phyloP scores from a whole-genome alignment of 2,888 invertebrate genomes.

The Sphaerophoria rueppellii region DNA sequence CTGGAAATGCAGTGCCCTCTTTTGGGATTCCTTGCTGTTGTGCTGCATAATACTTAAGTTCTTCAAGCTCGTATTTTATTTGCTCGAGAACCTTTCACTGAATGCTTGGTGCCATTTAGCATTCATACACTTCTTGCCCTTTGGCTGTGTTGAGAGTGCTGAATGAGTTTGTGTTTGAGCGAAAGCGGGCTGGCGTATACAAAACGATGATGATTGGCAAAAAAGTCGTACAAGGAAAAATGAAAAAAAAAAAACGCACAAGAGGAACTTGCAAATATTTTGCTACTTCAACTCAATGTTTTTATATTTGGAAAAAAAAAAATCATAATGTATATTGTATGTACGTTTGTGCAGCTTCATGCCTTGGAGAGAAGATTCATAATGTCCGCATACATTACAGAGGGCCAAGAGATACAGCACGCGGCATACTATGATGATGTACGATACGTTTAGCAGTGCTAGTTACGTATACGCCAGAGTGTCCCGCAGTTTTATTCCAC shows the following conservation, averaged over 20 bases:
- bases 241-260: conserved; percentile 46
- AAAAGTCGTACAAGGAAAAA: conserved; percentile 35
- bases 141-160: conserved; percentile 40
- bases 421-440: conserved; percentile 1
- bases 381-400: conserved; percentile 62
- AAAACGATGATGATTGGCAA: conserved; percentile 67
- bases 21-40: not conserved
- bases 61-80: conserved; percentile 66
- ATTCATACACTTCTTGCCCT: conserved; percentile 67
- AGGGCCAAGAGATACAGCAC: conserved; percentile 1
- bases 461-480: conserved; percentile 36
- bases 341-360: conserved; percentile 1
- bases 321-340: conserved; percentile 50
- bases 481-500: conserved; percentile 21
- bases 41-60: conserved; percentile 57
- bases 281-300: conserved; percentile 72
- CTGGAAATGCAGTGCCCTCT: conserved; percentile 13
- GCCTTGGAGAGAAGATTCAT: conserved; percentile 49
- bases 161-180: conserved; percentile 29
- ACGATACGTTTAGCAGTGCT: not conserved
- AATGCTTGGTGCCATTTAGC: conserved; percentile 66
- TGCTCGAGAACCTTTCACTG: conserved; percentile 54
- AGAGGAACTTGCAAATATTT: conserved; percentile 65
- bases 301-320: conserved; percentile 64
- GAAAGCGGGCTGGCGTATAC: conserved; percentile 1